Base-by-base conservation (phyloP, 2,797 vertebrate genomes). In the Synaphobranchus kaupii region DNA sequence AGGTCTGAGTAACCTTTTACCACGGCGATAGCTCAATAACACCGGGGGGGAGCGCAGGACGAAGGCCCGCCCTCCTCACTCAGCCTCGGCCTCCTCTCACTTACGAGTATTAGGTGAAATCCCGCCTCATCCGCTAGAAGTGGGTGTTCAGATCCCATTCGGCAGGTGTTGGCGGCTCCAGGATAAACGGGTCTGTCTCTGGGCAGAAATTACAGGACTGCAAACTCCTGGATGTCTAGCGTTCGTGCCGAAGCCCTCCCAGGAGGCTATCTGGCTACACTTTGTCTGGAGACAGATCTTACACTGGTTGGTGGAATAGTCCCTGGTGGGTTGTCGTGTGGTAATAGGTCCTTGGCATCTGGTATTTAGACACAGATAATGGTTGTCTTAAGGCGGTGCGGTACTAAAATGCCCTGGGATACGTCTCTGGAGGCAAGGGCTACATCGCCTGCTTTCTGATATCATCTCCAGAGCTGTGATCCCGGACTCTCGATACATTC, bases 351-450 rank as follows among this genome's bases (percentile, higher is more conserved):
- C 86, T 60, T 47, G 52, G 85, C 88, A 85, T 89, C 84, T 90
- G 87, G 85, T 89, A 89, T 91, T 93, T 92, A 92, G 92, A 89
- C 89, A 66, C 85, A 85, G 89, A 90, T 93, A 93, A 93, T 93
- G 91, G 84, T 83, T 81, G 83, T 89, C 87, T 90, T 91, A 87
- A 92, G 90, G 89, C 91, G 86, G 86, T 85, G 86, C 50, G 20
- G 54, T n/a, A 31, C 88, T 81, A 88, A 83, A 88, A 87, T 89
- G 87, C 76, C 82, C 60, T 50, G 58, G 78, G 78, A 39, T 84
- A 76, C n/a, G 52, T 83, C 84, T 63, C 48, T 52, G 39, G 80
- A 47, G 85, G 50, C 44, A 3, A 56, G 7, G 63, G 44, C 85
- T 86, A 84, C n/a, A 71, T 66, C 76, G 76, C 87, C 88, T 85